Evolutionary conservation across 2,113 vertebrate species (phyloP), one percentile per base, ranked within the genome.

Genomic region (Rhinolophus ferrumequinum): DNA sequence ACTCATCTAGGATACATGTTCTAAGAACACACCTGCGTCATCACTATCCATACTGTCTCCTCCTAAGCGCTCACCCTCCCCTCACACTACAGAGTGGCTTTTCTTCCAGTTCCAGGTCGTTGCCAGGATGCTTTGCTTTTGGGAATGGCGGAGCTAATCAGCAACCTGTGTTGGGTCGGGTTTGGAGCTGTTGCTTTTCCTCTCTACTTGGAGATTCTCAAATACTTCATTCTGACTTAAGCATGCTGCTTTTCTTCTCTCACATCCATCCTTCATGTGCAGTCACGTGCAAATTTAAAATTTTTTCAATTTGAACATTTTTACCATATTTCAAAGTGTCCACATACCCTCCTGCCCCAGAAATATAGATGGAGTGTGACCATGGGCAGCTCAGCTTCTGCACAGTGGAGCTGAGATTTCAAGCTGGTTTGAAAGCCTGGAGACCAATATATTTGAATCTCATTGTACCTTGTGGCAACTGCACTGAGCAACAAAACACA

Each of bases 251-350:
- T 54, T 54, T 76, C 77, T 83, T 56, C 60, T 72, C n/a, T 83
- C 35, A 47, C 33, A 30, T 73, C 38, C 72, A 28, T 90, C 56
- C 66, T 91, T 86, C 69, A 82, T 0, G 2, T 11, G 72, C 76
- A 84, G 54, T 47, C 64, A 60, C 54, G 24, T 60, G 62, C 30
- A 41, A 50, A 35, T 79, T 44, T 72, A 58, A 54, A 56, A 7
- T 6, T 64, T 70, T 84, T 66, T 58, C 75, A 80, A 83, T 79
- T 62, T 79, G 84, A 90, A 88, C 62, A 38, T 54, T 30, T 92
- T 87, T 22, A 72, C 52, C 7, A 6, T 76, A 80, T 91, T 94
- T 94, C 89, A 92, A 94, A 91, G 91, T 89, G 54, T 35, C 62
- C 83, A 15, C 56, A 67, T 18, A 6, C 19, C 84, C 38, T 76